phyloP scores from a whole-genome alignment of 2,113 vertebrate species.

The Steatornis caripensis region DNA sequence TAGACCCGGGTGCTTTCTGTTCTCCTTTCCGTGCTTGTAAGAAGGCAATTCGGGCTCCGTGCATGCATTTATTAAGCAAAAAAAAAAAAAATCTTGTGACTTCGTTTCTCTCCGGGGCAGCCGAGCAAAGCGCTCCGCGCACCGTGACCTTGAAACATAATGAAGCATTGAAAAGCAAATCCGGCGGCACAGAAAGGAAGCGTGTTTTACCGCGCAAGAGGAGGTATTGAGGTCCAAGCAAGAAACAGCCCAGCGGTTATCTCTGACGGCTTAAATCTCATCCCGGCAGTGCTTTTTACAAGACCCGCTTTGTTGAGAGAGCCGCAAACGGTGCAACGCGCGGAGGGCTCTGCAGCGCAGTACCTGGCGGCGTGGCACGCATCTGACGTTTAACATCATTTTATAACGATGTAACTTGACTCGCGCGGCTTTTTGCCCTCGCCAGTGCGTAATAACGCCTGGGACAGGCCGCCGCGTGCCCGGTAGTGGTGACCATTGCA shows the following conservation, averaged over 20 bases:
- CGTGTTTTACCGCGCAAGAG: neutral
- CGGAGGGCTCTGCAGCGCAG: neutral
- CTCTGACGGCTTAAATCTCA: neutral
- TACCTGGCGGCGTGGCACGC: neutral
- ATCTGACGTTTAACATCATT: neutral
- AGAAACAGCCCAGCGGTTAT: conserved; percentile 20
- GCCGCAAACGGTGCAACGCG: neutral
- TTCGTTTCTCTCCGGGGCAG: neutral
- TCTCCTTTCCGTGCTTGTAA: neutral
- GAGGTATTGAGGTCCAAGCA: neutral
- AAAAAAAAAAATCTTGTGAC: neutral
- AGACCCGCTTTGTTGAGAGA: neutral
- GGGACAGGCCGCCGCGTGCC: neutral
- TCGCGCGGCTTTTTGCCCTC: neutral
- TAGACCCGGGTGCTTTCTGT: neutral
- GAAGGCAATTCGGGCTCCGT: neutral
- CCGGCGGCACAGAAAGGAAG: conserved; percentile 5
- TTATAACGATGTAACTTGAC: neutral
- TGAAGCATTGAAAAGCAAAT: conserved; percentile 53
- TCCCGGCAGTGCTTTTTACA: neutral
- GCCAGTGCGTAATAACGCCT: neutral
- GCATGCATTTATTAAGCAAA: neutral
- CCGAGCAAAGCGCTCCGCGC: neutral
- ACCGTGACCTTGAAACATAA: conserved; percentile 41
- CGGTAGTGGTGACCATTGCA: neutral